phyloP scores from a whole-genome alignment of 2,113 vertebrate species.

The Bambusicola thoracicus region DNA sequence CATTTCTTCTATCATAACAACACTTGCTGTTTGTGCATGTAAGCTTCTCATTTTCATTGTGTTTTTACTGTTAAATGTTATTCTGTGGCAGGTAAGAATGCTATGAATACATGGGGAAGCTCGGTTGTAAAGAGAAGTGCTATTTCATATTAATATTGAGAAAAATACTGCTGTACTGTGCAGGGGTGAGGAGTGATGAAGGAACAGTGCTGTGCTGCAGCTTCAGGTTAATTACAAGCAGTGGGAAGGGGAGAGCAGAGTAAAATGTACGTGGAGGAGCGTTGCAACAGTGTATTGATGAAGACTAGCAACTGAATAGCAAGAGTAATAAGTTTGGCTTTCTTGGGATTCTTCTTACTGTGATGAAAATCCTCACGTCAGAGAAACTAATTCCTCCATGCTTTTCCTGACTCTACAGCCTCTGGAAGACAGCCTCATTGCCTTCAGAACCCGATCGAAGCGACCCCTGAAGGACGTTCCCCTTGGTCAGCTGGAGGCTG shows the following conservation, averaged over 20 bases:
- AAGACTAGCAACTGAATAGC: background rate
- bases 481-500: conserved; percentile 90
- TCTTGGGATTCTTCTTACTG: background rate
- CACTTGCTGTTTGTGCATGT: accelerated
- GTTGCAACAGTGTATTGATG: background rate
- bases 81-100: background rate
- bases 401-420: conserved; percentile 37
- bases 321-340: background rate
- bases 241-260: background rate
- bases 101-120: background rate
- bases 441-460: conserved; percentile 92
- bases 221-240: background rate
- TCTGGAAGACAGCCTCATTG: conserved; percentile 85
- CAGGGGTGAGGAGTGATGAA: background rate
- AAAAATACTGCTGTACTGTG: background rate
- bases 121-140: background rate
- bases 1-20: background rate
- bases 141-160: background rate
- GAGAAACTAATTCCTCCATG: background rate
- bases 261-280: background rate
- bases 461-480: conserved; percentile 87
- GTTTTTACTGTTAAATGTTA: background rate
- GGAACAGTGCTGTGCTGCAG: background rate
- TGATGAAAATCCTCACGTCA: background rate
- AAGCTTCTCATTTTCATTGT: background rate